Evolutionary conservation across 2,113 vertebrate species (phyloP).

Genomic region (Candoia aspera): DNA sequence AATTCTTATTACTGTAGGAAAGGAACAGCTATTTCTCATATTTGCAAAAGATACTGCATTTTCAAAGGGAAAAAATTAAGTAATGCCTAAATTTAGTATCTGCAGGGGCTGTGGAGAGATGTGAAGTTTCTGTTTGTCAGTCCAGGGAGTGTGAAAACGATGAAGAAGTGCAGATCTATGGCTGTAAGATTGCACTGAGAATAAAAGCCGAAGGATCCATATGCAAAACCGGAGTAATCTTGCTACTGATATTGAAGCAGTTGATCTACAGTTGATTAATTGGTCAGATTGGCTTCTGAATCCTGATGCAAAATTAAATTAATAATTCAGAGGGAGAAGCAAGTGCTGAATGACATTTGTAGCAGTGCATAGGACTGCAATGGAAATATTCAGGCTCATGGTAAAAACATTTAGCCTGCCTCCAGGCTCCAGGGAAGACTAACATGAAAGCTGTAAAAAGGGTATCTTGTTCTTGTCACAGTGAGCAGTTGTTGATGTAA

Average conservation of each 20-base stretch:
- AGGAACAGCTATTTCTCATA: not conserved
- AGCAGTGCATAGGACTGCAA: not conserved
- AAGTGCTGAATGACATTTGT: not conserved
- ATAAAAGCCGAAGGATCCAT: not conserved
- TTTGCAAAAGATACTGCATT: not conserved
- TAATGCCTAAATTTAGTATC: not conserved
- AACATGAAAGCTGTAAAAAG: not conserved
- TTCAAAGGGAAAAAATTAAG: not conserved
- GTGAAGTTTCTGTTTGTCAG: not conserved
- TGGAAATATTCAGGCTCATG: not conserved
- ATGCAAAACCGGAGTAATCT: not conserved
- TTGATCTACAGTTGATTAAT: not conserved
- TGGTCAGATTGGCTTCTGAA: not conserved
- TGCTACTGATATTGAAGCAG: not conserved
- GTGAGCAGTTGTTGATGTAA: not conserved
- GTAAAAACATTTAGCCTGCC: not conserved
- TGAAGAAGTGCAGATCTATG: not conserved
- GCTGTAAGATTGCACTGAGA: not conserved
- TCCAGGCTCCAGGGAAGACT: not conserved
- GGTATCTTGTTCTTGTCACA: not conserved
- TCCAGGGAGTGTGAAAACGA: not conserved
- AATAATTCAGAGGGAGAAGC: not conserved
- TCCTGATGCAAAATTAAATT: not conserved
- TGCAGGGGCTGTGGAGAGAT: not conserved
- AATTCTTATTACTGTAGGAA: not conserved